Base-by-base conservation (phyloP, 2,888 invertebrate genomes). In the Dolichomitus sp. region DNA sequence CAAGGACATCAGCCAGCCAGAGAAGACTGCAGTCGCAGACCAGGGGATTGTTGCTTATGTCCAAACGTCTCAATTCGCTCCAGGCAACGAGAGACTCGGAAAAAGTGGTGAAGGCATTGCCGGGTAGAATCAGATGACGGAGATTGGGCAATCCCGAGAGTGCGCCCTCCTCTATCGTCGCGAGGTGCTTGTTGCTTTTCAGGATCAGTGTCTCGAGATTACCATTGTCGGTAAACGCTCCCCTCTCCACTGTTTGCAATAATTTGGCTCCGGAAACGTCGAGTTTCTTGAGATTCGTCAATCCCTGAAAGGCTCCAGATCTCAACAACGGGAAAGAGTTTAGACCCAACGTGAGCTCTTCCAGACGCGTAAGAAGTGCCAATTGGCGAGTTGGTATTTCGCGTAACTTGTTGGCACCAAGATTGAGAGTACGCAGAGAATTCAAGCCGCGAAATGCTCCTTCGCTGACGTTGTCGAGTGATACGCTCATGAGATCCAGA, bases 11-110 rank as follows among this genome's bases (percentile, higher is more conserved):
- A 70, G 96, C 95, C 48, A 98, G 94, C 98, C 98, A 98, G 79
- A 97, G 93, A 40, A 98, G 93, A 82, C 96, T 96, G 90, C 98
- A 98, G 90, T 97, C 97, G 92, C 98, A 98, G 80, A 96, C 95
- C 69, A 98, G 94, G 0, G 97, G 97, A 91, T 98, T 98, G 89
- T 98, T 97, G 2, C 97, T 96, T 48, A 98, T 94, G 90, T 98
- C 98, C 19, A 98, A 93, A 19, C 96, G 95, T 66, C 96, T 95
- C 45, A 98, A 94, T 89, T 97, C 97, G 85, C 96, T 96, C 95
- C 97, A 98, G 30, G 97, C 96, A 50, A 97, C 96, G 66, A 97
- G 95, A 0, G 96, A 96, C 93, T 98, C 98, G n/a, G 97, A 95
- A 81, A 98, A 94, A 4, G 96, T 95, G 80, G 95, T 95, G 86